Conservation (phyloP, 2,797 vertebrate genomes). For the Cyprinella venusta region DNA sequence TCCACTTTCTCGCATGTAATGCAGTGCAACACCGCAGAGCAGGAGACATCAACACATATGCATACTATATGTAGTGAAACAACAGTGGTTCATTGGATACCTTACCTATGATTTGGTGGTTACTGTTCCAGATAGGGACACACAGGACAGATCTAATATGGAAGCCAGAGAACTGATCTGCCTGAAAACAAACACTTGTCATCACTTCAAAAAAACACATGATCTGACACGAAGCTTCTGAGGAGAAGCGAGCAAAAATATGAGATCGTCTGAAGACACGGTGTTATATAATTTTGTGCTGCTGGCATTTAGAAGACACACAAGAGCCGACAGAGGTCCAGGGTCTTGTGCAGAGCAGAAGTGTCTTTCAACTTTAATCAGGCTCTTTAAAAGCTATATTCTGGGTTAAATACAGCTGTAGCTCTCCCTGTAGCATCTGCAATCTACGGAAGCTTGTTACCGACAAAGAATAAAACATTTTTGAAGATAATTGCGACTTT, state of each 20-base stretch:
- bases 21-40: background rate
- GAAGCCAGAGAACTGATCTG: slow-evolving; percentile 97
- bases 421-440: no score
- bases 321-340: slow-evolving; percentile 49
- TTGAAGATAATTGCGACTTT: no score
- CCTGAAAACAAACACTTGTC: slow-evolving; percentile 73
- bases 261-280: slow-evolving; percentile 6
- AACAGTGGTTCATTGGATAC: slow-evolving; percentile 8
- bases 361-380: slow-evolving; percentile 37
- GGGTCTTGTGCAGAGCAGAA: slow-evolving; percentile 45
- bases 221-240: slow-evolving; percentile 6
- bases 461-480: no score
- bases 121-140: slow-evolving; percentile 99
- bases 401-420: background rate
- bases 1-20: slow-evolving; percentile 19
- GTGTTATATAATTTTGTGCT: slow-evolving; percentile 54
- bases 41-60: background rate
- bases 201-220: slow-evolving; percentile 37
- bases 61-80: background rate
- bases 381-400: slow-evolving; percentile 12
- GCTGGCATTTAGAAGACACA: slow-evolving; percentile 13
- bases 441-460: no score
- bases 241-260: background rate
- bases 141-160: slow-evolving; percentile 97
- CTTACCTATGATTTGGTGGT: slow-evolving; percentile 99